Evolutionary conservation across 2,888 invertebrate species (phyloP), one percentile per base, ranked within the genome.

Genomic region (Cacoxenus indagator): DNA sequence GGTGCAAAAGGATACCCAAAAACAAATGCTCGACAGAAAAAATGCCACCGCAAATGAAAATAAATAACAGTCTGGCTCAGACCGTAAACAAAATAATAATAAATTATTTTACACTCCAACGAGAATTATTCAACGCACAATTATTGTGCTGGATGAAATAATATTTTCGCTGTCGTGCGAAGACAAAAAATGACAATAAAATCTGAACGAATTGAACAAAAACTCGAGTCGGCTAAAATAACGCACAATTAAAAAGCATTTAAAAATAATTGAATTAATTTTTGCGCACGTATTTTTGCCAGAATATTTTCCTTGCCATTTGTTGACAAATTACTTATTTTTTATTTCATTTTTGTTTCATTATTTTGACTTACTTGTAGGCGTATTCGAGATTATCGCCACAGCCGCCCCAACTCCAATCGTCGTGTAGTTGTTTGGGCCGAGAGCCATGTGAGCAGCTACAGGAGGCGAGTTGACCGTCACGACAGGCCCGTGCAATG

Each of bases 401-500:
- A 83, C 98, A 99, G 26, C 99, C 99, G 31, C 97, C 97, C 99
- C 99, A 99, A 61, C 96, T 93, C 97, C 97, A 99, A 84, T 98
- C 97, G 67, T 92, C 91, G 79, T 95, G 93, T 67, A 98, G 90
- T 85, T 95, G 94, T 77, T 92, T 91, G 5, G 98, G 98, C 59
- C 97, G 89, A 3, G 92, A 90, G 62, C 95, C 93, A 22, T 93
- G 90, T 64, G 96, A 95, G 87, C 98, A 98, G 27, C 96, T 95
- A 85, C 98, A 98, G 65, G 95, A 95, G 4, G 94, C 91, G 67
- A 98, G 90, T 72, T 95, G 92, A 0, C 98, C 98, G 84, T 97
- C 96, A 65, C 97, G 92, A 85, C 98, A 98, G 2, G 96, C 93
- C 54, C 98, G 91, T 26, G 97, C 94, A 69, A 99, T 91, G 17